Conservation (phyloP, 92 coral and sea anemone genomes). For the Epizoanthus scotinus region DNA sequence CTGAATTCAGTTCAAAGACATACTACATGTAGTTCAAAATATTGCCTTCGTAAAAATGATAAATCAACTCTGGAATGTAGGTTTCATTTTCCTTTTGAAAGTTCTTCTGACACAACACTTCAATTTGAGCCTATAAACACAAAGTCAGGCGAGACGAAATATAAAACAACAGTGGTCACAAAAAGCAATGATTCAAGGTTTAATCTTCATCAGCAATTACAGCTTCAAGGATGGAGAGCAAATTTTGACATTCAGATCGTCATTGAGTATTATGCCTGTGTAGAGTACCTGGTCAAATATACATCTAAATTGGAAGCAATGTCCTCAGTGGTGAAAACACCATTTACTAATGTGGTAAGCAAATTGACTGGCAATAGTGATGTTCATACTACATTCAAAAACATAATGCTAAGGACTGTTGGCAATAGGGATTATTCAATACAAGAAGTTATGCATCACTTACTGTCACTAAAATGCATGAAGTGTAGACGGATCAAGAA, state of each 20-base stretch:
- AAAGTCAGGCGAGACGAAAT: constrained; percentile 29
- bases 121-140: constrained; percentile 44
- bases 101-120: constrained; percentile 29
- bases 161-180: constrained; percentile 42
- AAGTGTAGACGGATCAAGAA: no score
- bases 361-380: constrained; percentile 25
- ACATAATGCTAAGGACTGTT: constrained; percentile 44
- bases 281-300: constrained; percentile 36
- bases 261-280: constrained; percentile 48
- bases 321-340: constrained; percentile 44
- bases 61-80: constrained; percentile 29
- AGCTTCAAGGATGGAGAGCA: constrained; percentile 3
- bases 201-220: constrained; percentile 23
- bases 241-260: constrained; percentile 49
- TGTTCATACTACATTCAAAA: constrained; percentile 29
- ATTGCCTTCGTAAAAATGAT: constrained; percentile 36
- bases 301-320: constrained; percentile 48
- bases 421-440: constrained; percentile 45
- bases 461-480: constrained; percentile 31
- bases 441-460: constrained; percentile 52
- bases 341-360: constrained; percentile 42
- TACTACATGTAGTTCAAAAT: constrained; percentile 40
- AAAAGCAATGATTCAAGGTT: constrained; percentile 37
- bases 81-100: constrained; percentile 50
- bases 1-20: constrained; percentile 38